These are phyloP conservation scores for Holacanthella duospinosa DNA, from an alignment of 2,888 invertebrate species.

Conservation along the genomic window DNA sequence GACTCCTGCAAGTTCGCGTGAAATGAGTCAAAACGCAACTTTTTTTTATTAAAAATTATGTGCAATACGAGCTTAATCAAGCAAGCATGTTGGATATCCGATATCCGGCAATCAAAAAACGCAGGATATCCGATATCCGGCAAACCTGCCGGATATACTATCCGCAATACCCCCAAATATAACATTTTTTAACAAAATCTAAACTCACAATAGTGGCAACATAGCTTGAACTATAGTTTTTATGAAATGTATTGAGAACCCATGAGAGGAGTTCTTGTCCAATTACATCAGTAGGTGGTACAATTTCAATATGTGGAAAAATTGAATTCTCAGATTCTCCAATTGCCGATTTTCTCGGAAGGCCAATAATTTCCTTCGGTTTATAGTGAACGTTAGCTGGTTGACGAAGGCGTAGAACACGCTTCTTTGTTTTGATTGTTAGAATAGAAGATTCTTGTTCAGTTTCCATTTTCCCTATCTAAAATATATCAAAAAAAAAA, in stretches of 20 bases:
- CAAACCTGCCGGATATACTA: too few relatives aligned
- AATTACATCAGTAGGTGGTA: constrained; percentile 23
- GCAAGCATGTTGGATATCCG: too few relatives aligned
- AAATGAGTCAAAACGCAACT: too few relatives aligned
- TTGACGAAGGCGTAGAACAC: constrained; percentile 36
- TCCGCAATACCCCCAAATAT: too few relatives aligned
- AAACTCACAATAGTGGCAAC: constrained; percentile 28
- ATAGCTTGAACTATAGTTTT: constrained; percentile 27
- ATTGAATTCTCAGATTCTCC: constrained; percentile 22
- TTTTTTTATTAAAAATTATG: too few relatives aligned
- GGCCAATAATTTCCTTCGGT: constrained; percentile 31
- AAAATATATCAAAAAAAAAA: neutral
- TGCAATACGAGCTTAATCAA: too few relatives aligned
- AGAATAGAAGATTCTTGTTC: constrained; percentile 34
- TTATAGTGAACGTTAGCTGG: constrained; percentile 36
- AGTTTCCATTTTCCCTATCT: constrained; percentile 34
- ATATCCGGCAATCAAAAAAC: too few relatives aligned
- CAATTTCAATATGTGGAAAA: constrained; percentile 19
- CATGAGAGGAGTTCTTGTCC: constrained; percentile 33
- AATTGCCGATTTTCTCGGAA: constrained; percentile 30
- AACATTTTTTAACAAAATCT: neutral
- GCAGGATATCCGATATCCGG: too few relatives aligned
- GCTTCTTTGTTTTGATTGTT: constrained; percentile 36
- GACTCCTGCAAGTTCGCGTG: too few relatives aligned
- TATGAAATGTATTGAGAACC: constrained; percentile 29